A percentile compares a stretch with the other conserved stretches of the same genome.
phyloP scores from a whole-genome alignment of 2,888 invertebrate species.

The Agrilus biguttatus region DNA sequence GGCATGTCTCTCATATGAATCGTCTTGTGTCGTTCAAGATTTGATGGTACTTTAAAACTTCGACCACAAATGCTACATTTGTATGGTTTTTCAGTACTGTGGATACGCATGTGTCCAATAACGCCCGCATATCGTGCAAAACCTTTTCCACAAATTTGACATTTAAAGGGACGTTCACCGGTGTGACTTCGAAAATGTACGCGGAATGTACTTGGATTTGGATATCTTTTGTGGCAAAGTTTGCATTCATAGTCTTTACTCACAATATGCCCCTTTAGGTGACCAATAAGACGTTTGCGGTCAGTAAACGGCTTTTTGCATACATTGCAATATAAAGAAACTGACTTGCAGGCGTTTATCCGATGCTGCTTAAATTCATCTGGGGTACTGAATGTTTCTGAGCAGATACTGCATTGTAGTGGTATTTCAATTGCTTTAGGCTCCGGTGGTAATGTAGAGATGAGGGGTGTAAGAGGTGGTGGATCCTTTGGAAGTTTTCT shows the following conservation, averaged over 20 bases:
- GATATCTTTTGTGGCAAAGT: slow-evolving; percentile 28
- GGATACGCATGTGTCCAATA: slow-evolving; percentile 26
- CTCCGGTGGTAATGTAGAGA: slow-evolving; percentile 11
- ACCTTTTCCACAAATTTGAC: slow-evolving; percentile 26
- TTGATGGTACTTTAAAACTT: slow-evolving; percentile 25
- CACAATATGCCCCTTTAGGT: slow-evolving; percentile 27
- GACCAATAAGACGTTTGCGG: slow-evolving; percentile 22
- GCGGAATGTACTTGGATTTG: slow-evolving; percentile 27
- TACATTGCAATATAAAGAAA: slow-evolving; percentile 22
- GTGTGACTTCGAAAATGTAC: slow-evolving; percentile 49
- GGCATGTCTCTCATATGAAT: slow-evolving; percentile 23
- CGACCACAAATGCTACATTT: slow-evolving; percentile 25
- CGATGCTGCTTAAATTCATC: slow-evolving; percentile 20
- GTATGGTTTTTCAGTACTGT: slow-evolving; percentile 22
- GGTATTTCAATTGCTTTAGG: slow-evolving; percentile 13
- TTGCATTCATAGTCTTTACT: slow-evolving; percentile 27
- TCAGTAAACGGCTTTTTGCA: slow-evolving; percentile 25
- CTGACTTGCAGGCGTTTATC: slow-evolving; percentile 16
- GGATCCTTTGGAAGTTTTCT: slow-evolving; percentile 16
- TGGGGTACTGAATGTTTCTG: slow-evolving; percentile 19
- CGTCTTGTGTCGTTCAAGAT: slow-evolving; percentile 26
- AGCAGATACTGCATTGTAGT: slow-evolving; percentile 19
- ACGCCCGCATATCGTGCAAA: slow-evolving; percentile 28
- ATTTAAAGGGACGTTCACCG: slow-evolving; percentile 28
- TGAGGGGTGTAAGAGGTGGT: slow-evolving; percentile 26